Base-by-base conservation (phyloP, 2,797 vertebrate species). In the Valencia hispanica region DNA sequence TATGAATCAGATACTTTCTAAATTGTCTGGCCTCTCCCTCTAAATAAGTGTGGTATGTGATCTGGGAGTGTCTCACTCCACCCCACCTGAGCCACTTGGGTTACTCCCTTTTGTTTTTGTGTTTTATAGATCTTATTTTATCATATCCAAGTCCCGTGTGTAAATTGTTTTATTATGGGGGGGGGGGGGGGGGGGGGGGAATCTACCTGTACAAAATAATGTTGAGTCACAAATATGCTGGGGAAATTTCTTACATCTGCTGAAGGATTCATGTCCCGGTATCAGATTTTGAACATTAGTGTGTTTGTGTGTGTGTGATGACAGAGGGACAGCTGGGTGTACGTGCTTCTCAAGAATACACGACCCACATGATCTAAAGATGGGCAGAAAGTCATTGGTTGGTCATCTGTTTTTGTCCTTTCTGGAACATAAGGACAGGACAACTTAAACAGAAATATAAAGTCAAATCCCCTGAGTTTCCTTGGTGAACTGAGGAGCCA, bases 251-350 rank as follows among this genome's bases (percentile, higher is more conserved):
- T 25, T 39, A 27, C 72, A 11, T 80, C 48, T 71, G 47, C 79
- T 72, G 15, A 77, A 79, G 66, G 65, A 73, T 43, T 75, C 11
- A 8, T 5, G 0, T 63, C 69, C 25, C 71, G 2, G 68, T 70
- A 50, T 70, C 69, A 74, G 73, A 81, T 73, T 81, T 80, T 83
- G 84, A 70, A 68, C 80, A 82, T 80, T 55, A 57, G 71, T 51
- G 66, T 73, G 76, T 88, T 87, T 86, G 87, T 53, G 71, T 51
- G 66, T 73, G 76, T 88, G 87, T 86, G 87, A 80, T 92, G 88
- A 94, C 89, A 91, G 88, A 93, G 87, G 85, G 86, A 92, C 94
- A 94, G 92, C 93, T 94, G 94, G 72, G 47, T 73, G 75, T 81
- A 81, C 75, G 41, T 87, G 77, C 73, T 83, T 48, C 73, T 34